These are phyloP conservation scores for Pelecanoides urinatrix DNA, from an alignment of 2,113 vertebrate species.

Conservation along the genomic window DNA sequence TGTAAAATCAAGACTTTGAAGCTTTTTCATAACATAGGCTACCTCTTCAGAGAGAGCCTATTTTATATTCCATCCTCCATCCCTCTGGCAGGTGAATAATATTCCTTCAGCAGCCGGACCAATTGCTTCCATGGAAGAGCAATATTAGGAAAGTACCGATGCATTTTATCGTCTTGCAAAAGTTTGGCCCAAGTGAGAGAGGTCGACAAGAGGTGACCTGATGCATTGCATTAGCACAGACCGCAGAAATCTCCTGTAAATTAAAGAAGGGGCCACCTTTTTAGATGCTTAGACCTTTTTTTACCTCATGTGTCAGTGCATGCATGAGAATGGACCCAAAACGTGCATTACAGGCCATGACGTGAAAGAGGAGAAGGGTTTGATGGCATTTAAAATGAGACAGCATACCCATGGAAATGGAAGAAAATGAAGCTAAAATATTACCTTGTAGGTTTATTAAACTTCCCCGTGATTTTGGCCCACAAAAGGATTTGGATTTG, in stretches of 20 bases:
- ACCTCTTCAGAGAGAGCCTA: neutral
- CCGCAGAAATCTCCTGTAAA: neutral
- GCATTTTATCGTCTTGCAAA: neutral
- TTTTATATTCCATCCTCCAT: neutral
- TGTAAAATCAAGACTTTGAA: neutral
- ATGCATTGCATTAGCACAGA: neutral
- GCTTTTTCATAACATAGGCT: neutral
- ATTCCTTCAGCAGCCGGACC: neutral
- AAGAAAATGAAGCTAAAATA: neutral
- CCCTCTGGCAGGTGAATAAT: neutral
- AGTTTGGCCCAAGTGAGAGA: neutral
- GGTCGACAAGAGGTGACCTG: neutral
- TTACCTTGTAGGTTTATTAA: neutral
- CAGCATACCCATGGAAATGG: neutral
- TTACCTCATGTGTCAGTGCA: fast-evolving
- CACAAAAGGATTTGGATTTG: neutral
- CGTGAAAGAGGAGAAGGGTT: neutral
- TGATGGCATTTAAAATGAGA: neutral
- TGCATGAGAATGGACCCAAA: neutral
- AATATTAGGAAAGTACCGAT: neutral
- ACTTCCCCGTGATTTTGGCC: neutral
- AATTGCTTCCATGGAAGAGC: neutral
- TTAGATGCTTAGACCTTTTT: neutral
- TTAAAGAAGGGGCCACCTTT: neutral
- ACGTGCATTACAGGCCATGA: neutral